These are phyloP conservation scores for Campoplex nolae DNA, from an alignment of 2,888 invertebrate species.

Conservation along the genomic window DNA sequence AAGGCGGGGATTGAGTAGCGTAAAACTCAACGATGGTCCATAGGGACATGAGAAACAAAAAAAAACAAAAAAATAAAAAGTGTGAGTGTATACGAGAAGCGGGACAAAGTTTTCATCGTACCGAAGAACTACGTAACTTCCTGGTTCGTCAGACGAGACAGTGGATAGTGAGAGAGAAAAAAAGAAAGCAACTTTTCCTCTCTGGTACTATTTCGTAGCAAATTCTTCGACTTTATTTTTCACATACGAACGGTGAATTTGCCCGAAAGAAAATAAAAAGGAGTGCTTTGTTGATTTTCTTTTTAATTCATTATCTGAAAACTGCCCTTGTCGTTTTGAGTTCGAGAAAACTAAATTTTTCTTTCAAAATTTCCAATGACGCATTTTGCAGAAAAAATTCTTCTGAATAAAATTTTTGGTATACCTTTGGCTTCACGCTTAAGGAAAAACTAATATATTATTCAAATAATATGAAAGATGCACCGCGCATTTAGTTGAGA, in stretches of 20 bases:
- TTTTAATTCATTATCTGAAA: not conserved
- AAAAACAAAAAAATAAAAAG: slow-evolving; percentile 36
- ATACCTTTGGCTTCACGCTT: not conserved
- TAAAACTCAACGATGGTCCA: slow-evolving; percentile 50
- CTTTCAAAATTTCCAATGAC: not conserved
- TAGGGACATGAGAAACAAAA: slow-evolving; percentile 34
- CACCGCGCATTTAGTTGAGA: no score
- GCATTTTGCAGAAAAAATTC: not conserved
- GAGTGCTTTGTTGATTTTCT: not conserved
- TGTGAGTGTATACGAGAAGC: slow-evolving; percentile 38
- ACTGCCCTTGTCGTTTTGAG: not conserved
- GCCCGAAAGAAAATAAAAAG: slow-evolving; percentile 1
- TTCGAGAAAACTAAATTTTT: not conserved
- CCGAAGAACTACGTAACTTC: slow-evolving; percentile 58
- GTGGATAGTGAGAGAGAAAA: not conserved
- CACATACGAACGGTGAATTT: slow-evolving; percentile 6
- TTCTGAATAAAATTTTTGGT: not conserved
- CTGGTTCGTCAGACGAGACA: slow-evolving; percentile 57
- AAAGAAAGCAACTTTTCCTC: slow-evolving; percentile 38
- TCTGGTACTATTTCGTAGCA: slow-evolving; percentile 25
- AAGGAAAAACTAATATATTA: no score
- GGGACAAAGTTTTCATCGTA: slow-evolving; percentile 60
- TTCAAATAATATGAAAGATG: no score
- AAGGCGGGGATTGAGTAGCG: slow-evolving; percentile 10
- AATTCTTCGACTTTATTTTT: slow-evolving; percentile 53